Conservation (phyloP, 2,113 vertebrate genomes). For the Balaenoptera acutorostrata region DNA sequence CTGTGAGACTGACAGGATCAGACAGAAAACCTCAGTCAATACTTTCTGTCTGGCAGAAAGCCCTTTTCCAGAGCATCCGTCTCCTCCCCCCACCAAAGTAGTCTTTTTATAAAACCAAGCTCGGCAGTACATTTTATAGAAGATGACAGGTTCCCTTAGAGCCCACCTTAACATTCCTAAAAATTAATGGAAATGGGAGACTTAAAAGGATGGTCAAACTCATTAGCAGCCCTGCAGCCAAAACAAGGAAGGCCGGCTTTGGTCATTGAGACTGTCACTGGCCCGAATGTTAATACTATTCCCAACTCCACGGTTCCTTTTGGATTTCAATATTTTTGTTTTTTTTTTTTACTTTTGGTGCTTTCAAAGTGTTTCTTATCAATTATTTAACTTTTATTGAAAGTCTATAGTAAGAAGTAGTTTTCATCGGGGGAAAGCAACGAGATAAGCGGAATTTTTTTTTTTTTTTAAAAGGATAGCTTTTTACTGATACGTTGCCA, state of each 20-base stretch:
- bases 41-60: constrained; percentile 66
- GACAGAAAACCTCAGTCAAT: constrained; percentile 57
- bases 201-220: constrained; percentile 33
- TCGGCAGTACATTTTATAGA: constrained; percentile 42
- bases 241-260: background rate
- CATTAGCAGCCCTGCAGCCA: background rate
- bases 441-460: background rate
- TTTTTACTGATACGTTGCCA: too few species aligned
- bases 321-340: background rate
- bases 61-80: constrained; percentile 34
- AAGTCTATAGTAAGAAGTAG: background rate
- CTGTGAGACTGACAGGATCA: constrained; percentile 24
- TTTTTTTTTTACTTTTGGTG: background rate
- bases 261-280: background rate
- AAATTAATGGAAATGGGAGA: constrained; percentile 28
- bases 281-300: background rate
- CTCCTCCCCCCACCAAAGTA: background rate
- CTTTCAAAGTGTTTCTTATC: background rate
- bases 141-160: constrained; percentile 55
- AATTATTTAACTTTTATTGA: background rate
- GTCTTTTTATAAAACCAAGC: constrained; percentile 63
- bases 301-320: background rate
- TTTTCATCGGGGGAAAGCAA: background rate
- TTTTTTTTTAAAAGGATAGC: too few species aligned
- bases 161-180: constrained; percentile 59